Evolutionary conservation across 2,113 vertebrate genomes (phyloP).

Genomic region (Dendropsophus ebraccatus): DNA sequence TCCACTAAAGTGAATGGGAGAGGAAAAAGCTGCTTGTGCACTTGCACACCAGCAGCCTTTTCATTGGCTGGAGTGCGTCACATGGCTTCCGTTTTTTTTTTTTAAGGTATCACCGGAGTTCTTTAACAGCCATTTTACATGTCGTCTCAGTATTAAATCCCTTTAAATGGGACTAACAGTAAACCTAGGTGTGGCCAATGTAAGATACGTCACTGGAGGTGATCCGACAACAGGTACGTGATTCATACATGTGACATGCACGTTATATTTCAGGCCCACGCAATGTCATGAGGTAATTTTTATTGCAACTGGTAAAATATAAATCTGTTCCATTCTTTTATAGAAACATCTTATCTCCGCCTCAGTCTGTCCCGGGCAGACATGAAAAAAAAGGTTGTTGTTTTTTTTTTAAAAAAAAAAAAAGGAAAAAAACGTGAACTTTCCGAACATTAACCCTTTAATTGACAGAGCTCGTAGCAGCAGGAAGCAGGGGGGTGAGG

Average conservation of each 20-base stretch:
- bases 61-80: no score
- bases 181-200: background rate
- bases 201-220: no score
- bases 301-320: conserved; percentile 50
- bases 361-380: background rate
- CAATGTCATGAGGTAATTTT: conserved; percentile 45
- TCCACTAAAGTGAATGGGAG: no score
- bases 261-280: background rate
- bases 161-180: no score
- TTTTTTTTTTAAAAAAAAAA: background rate
- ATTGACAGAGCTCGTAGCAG: background rate
- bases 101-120: no score
- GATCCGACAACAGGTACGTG: background rate
- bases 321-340: conserved; percentile 24
- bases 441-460: conserved; percentile 11
- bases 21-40: no score
- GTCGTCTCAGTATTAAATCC: no score
- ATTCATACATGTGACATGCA: no score
- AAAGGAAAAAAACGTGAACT: background rate
- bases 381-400: background rate
- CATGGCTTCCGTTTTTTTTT: no score
- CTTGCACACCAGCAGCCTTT: no score
- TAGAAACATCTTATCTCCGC: conserved; percentile 16
- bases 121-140: no score
- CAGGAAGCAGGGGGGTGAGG: background rate